Evolutionary conservation across 2,888 invertebrate species (phyloP).

Genomic region (Athrips mouffetella): DNA sequence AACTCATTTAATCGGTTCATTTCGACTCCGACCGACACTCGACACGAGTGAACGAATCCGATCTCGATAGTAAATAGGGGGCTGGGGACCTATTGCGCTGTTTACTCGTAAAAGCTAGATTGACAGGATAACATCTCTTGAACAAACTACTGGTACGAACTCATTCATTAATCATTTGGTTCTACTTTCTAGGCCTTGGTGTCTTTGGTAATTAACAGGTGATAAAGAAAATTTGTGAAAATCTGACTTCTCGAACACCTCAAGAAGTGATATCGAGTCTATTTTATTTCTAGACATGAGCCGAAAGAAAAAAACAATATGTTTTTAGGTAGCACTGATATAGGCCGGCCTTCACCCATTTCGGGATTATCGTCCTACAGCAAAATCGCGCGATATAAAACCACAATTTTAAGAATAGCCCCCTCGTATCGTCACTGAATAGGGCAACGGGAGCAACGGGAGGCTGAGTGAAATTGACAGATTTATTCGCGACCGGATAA

Average conservation of each 20-base stretch:
- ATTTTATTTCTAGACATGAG: background rate
- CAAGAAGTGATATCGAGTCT: too few species aligned
- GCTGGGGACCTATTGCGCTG: background rate
- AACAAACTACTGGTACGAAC: background rate
- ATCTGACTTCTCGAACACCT: too few species aligned
- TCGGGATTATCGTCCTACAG: too few species aligned
- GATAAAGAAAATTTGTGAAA: too few species aligned
- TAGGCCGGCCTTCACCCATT: too few species aligned
- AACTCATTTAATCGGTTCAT: conserved; percentile 51
- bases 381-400: background rate
- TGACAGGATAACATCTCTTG: background rate
- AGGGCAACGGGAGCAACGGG: conserved; percentile 38
- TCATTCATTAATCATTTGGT: too few species aligned
- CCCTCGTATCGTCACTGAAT: conserved; percentile 35
- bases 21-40: conserved; percentile 39
- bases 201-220: too few species aligned
- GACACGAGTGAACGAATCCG: conserved; percentile 53
- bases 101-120: background rate
- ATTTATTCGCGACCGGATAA: conserved; percentile 72
- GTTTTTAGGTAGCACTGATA: too few species aligned
- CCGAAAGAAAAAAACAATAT: too few species aligned
- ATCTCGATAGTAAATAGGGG: conserved; percentile 51
- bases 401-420: conserved; percentile 9
- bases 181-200: too few species aligned
- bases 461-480: conserved; percentile 75